Conservation (phyloP, 1,140 invertebrate genomes). For the Araneus ventricosus region DNA sequence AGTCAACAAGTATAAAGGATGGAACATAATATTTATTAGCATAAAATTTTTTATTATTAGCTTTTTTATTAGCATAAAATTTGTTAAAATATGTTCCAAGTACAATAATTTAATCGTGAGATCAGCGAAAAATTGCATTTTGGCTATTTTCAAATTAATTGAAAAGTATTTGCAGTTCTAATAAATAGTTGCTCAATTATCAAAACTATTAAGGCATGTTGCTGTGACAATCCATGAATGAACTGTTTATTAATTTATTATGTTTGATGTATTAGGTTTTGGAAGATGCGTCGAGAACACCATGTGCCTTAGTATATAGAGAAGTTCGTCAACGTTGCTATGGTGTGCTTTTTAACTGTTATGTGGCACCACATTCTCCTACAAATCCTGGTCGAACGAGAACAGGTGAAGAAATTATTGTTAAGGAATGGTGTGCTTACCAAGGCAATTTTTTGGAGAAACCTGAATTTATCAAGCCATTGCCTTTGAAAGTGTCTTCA, state of each 20-base stretch:
- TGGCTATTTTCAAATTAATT: no score
- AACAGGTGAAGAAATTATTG: neutral
- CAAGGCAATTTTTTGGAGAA: conserved; percentile 76
- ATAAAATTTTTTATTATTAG: no score
- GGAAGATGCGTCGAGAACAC: conserved; percentile 33
- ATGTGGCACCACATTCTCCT: neutral
- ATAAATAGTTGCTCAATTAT: no score
- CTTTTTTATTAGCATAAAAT: no score
- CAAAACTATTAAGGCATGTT: no score
- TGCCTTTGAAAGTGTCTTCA: conserved; percentile 18
- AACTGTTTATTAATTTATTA: neutral
- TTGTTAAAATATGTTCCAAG: no score
- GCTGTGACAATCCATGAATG: no score
- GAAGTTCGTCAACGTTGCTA: conserved; percentile 66
- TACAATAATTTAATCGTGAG: no score
- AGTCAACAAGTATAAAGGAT: no score
- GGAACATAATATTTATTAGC: no score
- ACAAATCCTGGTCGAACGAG: neutral
- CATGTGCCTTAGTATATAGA: conserved; percentile 49
- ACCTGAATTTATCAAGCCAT: conserved; percentile 77
- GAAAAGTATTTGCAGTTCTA: no score
- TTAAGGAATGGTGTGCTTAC: conserved; percentile 78
- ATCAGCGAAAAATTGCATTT: no score
- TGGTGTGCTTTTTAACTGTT: conserved; percentile 60
- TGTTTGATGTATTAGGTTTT: conserved; percentile 31